These are phyloP conservation scores for Planococcus citri DNA, from an alignment of 1,140 invertebrate genomes.

Conservation along the genomic window DNA sequence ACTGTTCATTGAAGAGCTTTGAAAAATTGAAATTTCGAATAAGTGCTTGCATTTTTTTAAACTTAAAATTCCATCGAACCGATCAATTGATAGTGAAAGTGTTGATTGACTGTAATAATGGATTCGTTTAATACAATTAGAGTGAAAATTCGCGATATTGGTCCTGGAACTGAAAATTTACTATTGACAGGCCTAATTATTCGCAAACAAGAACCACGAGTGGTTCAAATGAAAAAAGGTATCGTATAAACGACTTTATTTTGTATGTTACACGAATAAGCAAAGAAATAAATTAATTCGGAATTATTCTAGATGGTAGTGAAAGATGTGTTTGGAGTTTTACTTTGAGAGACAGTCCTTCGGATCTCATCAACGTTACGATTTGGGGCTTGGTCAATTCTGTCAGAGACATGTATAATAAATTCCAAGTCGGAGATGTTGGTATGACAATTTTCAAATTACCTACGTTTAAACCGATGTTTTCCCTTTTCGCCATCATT, in stretches of 20 bases:
- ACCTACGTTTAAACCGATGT: background rate
- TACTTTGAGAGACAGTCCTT: constrained; percentile 49
- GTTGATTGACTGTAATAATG: background rate
- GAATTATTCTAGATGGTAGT: constrained; percentile 26
- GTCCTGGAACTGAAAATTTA: constrained; percentile 22
- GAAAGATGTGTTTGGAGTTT: constrained; percentile 51
- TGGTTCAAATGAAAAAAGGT: constrained; percentile 18
- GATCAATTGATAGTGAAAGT: too few species aligned
- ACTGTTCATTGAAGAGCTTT: too few species aligned
- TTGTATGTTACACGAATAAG: too few species aligned
- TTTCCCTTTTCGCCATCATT: constrained; percentile 14
- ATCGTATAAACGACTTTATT: constrained; percentile 6
- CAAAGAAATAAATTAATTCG: too few species aligned
- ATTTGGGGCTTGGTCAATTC: constrained; percentile 50
- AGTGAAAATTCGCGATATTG: constrained; percentile 19
- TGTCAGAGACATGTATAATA: constrained; percentile 41
- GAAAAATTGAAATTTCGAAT: too few species aligned
- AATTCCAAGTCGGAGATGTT: constrained; percentile 48
- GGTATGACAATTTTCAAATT: constrained; percentile 36
- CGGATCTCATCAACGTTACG: constrained; percentile 52
- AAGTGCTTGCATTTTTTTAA: too few species aligned
- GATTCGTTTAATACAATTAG: background rate
- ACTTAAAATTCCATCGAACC: too few species aligned
- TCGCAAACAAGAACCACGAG: background rate
- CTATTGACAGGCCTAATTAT: constrained; percentile 17